A percentile compares a stretch with the other conserved stretches of the same genome.
Conservation (phyloP, 2,888 invertebrate species). For the Drosophila melanosoma region DNA sequence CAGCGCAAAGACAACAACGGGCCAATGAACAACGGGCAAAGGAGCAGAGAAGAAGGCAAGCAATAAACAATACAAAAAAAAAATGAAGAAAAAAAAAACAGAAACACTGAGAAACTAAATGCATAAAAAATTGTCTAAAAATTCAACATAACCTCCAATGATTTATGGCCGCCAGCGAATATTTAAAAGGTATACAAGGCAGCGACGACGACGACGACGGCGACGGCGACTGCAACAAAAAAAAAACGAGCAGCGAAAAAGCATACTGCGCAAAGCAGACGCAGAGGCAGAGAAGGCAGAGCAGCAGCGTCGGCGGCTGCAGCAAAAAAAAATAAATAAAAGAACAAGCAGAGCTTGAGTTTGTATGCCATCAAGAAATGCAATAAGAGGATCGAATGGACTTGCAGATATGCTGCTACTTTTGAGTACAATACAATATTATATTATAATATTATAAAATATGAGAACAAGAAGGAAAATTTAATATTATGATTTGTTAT, state of each 20-base stretch:
- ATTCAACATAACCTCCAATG: slow-evolving; percentile 84
- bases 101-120: slow-evolving; percentile 52
- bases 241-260: slow-evolving; percentile 20
- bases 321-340: slow-evolving; percentile 16
- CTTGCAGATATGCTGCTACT: slow-evolving; percentile 11
- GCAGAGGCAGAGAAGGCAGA: slow-evolving; percentile 1
- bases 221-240: slow-evolving; percentile 16
- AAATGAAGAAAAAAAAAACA: slow-evolving; percentile 1
- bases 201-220: slow-evolving; percentile 7
- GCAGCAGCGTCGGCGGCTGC: slow-evolving; percentile 10
- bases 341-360: slow-evolving; percentile 17
- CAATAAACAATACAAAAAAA: slow-evolving; percentile 8
- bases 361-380: slow-evolving; percentile 20
- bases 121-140: slow-evolving; percentile 78
- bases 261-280: slow-evolving; percentile 19
- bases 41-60: slow-evolving; percentile 40
- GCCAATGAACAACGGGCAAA: slow-evolving; percentile 23
- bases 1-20: slow-evolving; percentile 60
- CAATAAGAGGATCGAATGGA: slow-evolving; percentile 12
- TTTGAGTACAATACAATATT: neutral
- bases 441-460: too few species aligned
- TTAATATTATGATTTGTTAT: neutral
- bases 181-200: slow-evolving; percentile 80
- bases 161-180: slow-evolving; percentile 83
- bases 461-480: neutral